phyloP scores from a whole-genome alignment of 1,140 invertebrate species.

The Hyposmocoma kahamanoa region DNA sequence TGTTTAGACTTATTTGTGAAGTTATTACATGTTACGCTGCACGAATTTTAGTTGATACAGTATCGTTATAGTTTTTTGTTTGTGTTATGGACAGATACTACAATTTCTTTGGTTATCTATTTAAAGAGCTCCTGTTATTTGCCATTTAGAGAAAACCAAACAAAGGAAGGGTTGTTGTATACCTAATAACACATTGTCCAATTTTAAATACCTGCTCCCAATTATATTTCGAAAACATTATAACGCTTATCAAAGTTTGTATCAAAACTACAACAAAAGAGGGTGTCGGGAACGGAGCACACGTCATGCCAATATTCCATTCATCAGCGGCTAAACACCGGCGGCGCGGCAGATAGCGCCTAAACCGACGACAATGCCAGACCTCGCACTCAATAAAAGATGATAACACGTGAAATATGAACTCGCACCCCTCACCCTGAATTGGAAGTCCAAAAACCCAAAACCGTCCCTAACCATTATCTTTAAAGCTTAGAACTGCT shows the following conservation, averaged over 20 bases:
- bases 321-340: conserved; percentile 68
- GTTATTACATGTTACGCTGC: too few species aligned
- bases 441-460: conserved; percentile 14
- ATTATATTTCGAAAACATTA: too few species aligned
- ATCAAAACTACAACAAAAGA: conserved; percentile 1
- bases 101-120: too few species aligned
- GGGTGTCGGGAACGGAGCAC: conserved; percentile 1
- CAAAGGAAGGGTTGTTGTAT: too few species aligned
- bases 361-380: conserved; percentile 70
- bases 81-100: too few species aligned
- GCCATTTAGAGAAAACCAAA: too few species aligned
- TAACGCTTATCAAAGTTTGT: not conserved
- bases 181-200: too few species aligned
- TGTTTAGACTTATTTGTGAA: too few species aligned
- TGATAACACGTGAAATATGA: conserved; percentile 73
- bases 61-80: too few species aligned
- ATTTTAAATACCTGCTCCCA: too few species aligned
- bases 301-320: conserved; percentile 55
- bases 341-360: conserved; percentile 59
- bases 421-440: conserved; percentile 55
- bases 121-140: too few species aligned
- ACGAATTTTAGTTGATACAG: too few species aligned
- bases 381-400: conserved; percentile 72
- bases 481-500: conserved; percentile 20
- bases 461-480: conserved; percentile 13